phyloP scores from a whole-genome alignment of 2,888 invertebrate genomes.

The Lochmaea crataegi region DNA sequence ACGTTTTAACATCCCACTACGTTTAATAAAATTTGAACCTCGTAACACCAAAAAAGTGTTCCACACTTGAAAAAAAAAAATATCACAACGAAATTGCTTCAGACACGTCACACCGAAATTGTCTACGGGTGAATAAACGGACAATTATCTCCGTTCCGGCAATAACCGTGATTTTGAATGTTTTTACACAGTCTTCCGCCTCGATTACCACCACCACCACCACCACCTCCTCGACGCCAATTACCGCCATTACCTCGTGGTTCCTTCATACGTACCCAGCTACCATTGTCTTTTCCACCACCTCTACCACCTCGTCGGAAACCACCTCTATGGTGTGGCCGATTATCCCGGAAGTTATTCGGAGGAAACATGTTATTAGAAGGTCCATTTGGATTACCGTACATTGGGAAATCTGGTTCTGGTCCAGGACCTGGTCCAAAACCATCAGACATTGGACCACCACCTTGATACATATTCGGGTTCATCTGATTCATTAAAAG shows the following conservation, averaged over 20 bases:
- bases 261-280: constrained; percentile 67
- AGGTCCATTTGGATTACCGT: constrained; percentile 25
- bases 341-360: constrained; percentile 59
- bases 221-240: constrained; percentile 66
- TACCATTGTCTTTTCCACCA: constrained; percentile 64
- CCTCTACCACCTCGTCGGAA: constrained; percentile 48
- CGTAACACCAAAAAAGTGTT: constrained; percentile 35
- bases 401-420: constrained; percentile 19
- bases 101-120: constrained; percentile 20
- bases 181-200: constrained; percentile 77
- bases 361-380: constrained; percentile 51
- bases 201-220: constrained; percentile 63
- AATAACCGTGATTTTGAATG: constrained; percentile 83
- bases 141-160: constrained; percentile 85
- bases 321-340: constrained; percentile 48
- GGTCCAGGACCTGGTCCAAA: constrained; percentile 40
- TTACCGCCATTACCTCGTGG: constrained; percentile 61
- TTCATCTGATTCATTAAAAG: constrained; percentile 59
- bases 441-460: constrained; percentile 50
- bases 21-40: constrained; percentile 27
- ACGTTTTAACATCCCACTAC: constrained; percentile 21
- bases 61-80: constrained; percentile 42
- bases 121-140: constrained; percentile 79
- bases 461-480: constrained; percentile 60
- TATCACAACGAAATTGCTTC: constrained; percentile 44